Conservation (phyloP, 2,113 vertebrate species). For the Ancistrus triradiatus region DNA sequence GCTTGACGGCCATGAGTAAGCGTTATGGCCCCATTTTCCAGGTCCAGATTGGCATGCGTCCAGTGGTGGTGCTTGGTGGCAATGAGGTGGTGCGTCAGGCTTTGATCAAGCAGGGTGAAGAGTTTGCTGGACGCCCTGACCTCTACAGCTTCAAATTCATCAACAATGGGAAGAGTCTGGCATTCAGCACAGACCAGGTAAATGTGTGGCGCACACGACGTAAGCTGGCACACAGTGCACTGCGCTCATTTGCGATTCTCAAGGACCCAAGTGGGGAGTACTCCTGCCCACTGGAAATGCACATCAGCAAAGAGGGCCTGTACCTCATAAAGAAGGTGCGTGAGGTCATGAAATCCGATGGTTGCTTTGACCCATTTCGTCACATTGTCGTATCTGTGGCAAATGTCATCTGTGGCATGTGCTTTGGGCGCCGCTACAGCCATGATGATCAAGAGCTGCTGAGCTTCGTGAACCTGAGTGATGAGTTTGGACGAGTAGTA, state of each 20-base stretch:
- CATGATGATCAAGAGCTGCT: slow-evolving; percentile 77
- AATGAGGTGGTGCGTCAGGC: slow-evolving; percentile 77
- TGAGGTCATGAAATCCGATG: slow-evolving; percentile 58
- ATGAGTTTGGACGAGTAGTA: slow-evolving; percentile 67
- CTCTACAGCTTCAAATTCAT: slow-evolving; percentile 70
- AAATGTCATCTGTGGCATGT: slow-evolving; percentile 86
- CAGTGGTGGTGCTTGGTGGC: slow-evolving; percentile 82
- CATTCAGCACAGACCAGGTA: slow-evolving; percentile 67
- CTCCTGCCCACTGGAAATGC: slow-evolving; percentile 71
- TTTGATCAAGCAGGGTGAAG: slow-evolving; percentile 79
- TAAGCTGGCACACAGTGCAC: slow-evolving; percentile 70
- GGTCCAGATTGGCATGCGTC: slow-evolving; percentile 78
- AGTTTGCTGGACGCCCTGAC: slow-evolving; percentile 81
- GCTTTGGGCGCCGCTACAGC: slow-evolving; percentile 76
- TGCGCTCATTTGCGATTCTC: slow-evolving; percentile 68
- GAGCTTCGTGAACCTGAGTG: slow-evolving; percentile 63
- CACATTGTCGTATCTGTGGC: slow-evolving; percentile 80
- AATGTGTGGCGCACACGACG: slow-evolving; percentile 69
- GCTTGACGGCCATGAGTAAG: slow-evolving; percentile 73
- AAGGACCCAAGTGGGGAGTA: slow-evolving; percentile 52
- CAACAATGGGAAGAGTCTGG: slow-evolving; percentile 66
- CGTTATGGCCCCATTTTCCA: slow-evolving; percentile 77
- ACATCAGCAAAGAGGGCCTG: slow-evolving; percentile 72
- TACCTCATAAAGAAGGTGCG: slow-evolving; percentile 64
- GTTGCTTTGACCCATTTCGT: slow-evolving; percentile 75